Evolutionary conservation across 2,888 invertebrate genomes (phyloP), one percentile per base, ranked within the genome.

Genomic region (Polydrusus cervinus): DNA sequence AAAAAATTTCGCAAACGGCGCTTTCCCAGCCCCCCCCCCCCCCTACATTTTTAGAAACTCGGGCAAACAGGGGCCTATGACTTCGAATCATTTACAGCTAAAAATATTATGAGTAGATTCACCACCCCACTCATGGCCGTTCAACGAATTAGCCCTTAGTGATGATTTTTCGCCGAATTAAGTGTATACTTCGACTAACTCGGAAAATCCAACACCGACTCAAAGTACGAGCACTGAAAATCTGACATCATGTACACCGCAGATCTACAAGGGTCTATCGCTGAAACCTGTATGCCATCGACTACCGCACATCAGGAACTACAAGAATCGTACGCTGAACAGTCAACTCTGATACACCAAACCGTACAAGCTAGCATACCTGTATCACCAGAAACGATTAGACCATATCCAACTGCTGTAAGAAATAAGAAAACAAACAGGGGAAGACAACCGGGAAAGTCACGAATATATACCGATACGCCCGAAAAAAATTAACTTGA

Each of bases 91-190:
- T 61, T 61, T 38, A 61, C 45, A 3, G 61, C 61, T n/a, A 61
- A 61, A 61, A 61, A 61, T 14, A 61, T 61, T 16, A 61, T n/a
- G n/a, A 61, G 61, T 61, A 16, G 9, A 61, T 61, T 61, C 20
- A 18, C 11, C 7, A 61, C 20, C 16, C 40, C 13, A 40, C 40
- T 11, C 5, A 43, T 38, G 40, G 61, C 61, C 40, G 16, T 53
- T 53, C n/a, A 53, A 53, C 30, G n/a, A 53, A 53, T n/a, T 53
- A n/a, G 53, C 30, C 25, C 30, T 53, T 25, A 30, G 30, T 43
- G 16, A 61, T 14, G 61, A 61, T 61, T 61, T 61, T 13, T 5
- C 61, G n/a, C 61, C 61, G 30, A 61, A 14, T 14, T 14, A 40
- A 30, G 61, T 61, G n/a, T 61, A 61, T 61, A 30, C 61, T 61